Base-by-base conservation (phyloP, 2,113 vertebrate genomes). In the Agapornis roseicollis region DNA sequence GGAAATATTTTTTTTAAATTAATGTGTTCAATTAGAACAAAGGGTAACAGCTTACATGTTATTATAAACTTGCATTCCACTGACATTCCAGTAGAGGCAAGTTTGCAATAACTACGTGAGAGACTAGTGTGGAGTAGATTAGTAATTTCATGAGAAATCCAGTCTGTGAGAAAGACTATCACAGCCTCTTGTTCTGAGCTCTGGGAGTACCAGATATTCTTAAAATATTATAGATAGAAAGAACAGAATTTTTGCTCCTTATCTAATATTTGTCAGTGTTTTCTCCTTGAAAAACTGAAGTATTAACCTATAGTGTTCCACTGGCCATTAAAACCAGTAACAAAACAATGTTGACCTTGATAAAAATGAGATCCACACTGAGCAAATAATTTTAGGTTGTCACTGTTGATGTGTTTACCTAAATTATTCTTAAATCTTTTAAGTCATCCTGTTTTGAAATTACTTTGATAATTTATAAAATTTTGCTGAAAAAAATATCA, bases 201-300 rank as follows among this genome's bases (percentile, higher is more conserved):
- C 52, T 94, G 61, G 41, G 79, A 95, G 73, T 70, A 83, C n/a
- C 47, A 96, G 29, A 83, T 93, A 82, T 44, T 90, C 83, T 87
- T 49, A 82, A 96, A 91, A 87, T 93, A 87, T 22, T 89, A 73
- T 37, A 80, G 66, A 90, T 72, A 96, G 84, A 69, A 90, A 68
- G 81, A 89, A 49, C 52, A 76, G 39, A 70, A n/a, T 41, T 89
- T 53, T 85, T 88, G 27, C 20, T 90, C 37, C 46, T 93, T 94
- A 94, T 96, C 85, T 92, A 76, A 53, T 79, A 85, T 61, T 94
- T 95, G 42, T 88, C 58, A 69, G 17, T 41, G 66, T 74, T 90
- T 93, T 92, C 81, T 87, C 53, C 80, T 81, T 97, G 84, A 93
- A 94, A 96, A 61, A 52, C 2, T 77, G 13, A 86, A 80, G 47